Base-by-base conservation (phyloP, 2,797 vertebrate genomes). In the Diplodus sargus region DNA sequence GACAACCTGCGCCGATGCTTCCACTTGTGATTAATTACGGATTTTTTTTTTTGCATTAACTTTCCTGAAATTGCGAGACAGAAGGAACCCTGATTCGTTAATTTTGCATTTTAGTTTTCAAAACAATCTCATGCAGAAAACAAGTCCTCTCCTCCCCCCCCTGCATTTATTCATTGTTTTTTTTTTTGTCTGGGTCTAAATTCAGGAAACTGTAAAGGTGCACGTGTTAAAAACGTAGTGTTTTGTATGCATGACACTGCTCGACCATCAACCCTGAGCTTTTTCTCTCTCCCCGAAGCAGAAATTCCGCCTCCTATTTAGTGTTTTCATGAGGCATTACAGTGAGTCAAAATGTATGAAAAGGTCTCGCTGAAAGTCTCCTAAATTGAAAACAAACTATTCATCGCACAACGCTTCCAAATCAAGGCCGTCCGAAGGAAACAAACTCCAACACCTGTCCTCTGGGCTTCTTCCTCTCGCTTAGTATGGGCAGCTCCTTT, bases 331-430 rank as follows among this genome's bases (percentile, higher is more conserved):
- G n/a, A 39, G 64, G 49, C 18, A 45, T 16, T 49, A 16, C 3
- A 58, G 54, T 76, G 7, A 69, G 48, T 72, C 22, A 25, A 60
- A 34, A 34, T 34, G 79, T 75, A 76, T 75, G 43, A 30, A 10
- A 57, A 63, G n/a, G 60, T 74, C 11, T 75, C 52, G 52, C n/a
- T 73, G 75, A 85, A 39, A 67, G 14, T 43, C 52, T 74, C 56
- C 48, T 68, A 43, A 42, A 78, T 82, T 56, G 39, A 64, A 85
- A 86, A 58, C 53, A 28, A 84, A 84, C 22, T 74, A 81, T 83
- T 90, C 81, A 81, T 75, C 23, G 74, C 76, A 51, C 53, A 49
- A 53, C 25, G 23, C 76, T 90, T 14, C 73, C 60, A 14, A 84
- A 57, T 61, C 14, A 74, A 79, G 74, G 52, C 53, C 5, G 57